Base-by-base conservation (phyloP, 2,113 vertebrate species). In the Verasper variegatus region DNA sequence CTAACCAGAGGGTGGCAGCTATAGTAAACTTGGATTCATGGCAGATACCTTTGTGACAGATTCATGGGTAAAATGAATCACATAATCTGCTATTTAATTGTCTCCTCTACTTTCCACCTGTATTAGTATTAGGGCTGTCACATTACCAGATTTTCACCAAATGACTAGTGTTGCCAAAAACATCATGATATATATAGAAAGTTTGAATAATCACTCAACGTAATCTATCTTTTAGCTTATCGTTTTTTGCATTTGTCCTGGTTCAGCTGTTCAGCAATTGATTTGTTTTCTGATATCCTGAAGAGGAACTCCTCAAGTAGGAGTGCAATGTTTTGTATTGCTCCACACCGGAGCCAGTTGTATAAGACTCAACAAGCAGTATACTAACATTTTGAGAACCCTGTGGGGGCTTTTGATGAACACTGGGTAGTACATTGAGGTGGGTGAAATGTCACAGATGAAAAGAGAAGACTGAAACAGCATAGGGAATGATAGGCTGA, bases 401-500 rank as follows among this genome's bases (percentile, higher is more conserved):
- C 55, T 71, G 52, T 78, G 52, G n/a, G 57, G 40, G 1, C 49
- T 42, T 84, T 80, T 90, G 91, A 91, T 91, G 68, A 68, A 51
- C 27, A 47, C 26, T 55, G 37, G 31, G 11, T 24, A 8, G 35
- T 14, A 71, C 71, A 23, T 1, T 57, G 67, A 85, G 77, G 63
- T 75, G 51, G 74, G 81, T 78, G 88, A 91, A 86, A 91, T 92
- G 84, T 88, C 86, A 86, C 68, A 59, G 82, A 79, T 88, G 23
- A 89, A 90, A 86, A 35, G 27, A 56, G 57, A 27, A 9, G 62
- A 63, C 56, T 73, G 42, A 83, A 83, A 83, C 66, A 70, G 82
- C 61, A 85, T 72, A 37, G 58, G 40, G 13, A 60, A 76, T 78
- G 23, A 56, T 15, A 10, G 26, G 9, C 21, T 23, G 40, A 42